phyloP scores from a whole-genome alignment of 2,113 vertebrate species.

The Cisticola juncidis region DNA sequence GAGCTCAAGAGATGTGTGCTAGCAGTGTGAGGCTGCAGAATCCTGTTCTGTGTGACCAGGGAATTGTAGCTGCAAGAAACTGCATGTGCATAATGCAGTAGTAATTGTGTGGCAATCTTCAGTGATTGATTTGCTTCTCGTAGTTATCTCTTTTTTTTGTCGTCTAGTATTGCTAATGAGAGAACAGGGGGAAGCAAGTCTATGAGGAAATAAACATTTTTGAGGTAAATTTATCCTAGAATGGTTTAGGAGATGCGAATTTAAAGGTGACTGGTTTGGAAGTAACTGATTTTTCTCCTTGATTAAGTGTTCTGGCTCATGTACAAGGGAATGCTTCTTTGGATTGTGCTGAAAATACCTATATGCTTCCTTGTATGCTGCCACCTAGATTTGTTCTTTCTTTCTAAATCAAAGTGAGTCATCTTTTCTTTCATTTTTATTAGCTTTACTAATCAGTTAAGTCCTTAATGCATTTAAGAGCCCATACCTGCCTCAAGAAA shows the following conservation, averaged over 20 bases:
- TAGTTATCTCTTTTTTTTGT: background rate
- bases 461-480: background rate
- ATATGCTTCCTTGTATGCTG: background rate
- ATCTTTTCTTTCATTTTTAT: background rate
- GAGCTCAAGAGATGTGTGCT: background rate
- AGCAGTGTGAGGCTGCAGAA: slow-evolving; percentile 8
- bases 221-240: background rate
- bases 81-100: background rate
- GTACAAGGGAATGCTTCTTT: background rate
- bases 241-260: background rate
- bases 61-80: background rate
- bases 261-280: background rate
- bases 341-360: background rate
- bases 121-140: background rate
- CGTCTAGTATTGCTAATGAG: background rate
- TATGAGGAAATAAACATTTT: background rate
- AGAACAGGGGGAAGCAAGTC: background rate
- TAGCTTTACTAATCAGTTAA: background rate
- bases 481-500: background rate
- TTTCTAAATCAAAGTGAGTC: background rate
- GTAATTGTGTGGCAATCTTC: background rate
- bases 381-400: background rate
- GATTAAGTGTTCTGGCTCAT: background rate
- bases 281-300: background rate
- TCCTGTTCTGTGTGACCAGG: background rate